A percentile compares a stretch with the other conserved stretches of the same genome.
These are phyloP conservation scores for Clepsis dumicolana DNA, from an alignment of 2,888 invertebrate species.

Conservation along the genomic window DNA sequence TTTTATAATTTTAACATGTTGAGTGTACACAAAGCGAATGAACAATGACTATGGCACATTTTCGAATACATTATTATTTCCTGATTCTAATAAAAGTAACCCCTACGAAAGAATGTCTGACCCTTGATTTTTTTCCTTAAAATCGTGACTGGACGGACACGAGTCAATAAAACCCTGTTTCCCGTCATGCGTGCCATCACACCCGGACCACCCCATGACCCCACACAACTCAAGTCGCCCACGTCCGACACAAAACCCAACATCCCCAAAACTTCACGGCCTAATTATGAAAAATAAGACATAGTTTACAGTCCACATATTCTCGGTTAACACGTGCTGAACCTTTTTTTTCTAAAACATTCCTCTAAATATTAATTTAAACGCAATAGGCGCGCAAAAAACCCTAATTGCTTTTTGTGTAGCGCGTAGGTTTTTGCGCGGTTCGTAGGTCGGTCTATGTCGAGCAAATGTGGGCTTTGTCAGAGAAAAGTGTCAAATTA, in stretches of 20 bases:
- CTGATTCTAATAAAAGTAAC: conserved; percentile 11
- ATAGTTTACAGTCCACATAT: conserved; percentile 75
- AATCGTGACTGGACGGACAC: conserved; percentile 39
- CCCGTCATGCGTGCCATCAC: conserved; percentile 47
- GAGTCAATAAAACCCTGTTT: conserved; percentile 42
- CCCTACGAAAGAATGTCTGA: conserved; percentile 19
- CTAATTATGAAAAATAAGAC: conserved; percentile 85
- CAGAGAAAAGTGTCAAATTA: conserved; percentile 85
- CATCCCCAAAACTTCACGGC: conserved; percentile 71
- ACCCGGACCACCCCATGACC: conserved; percentile 73
- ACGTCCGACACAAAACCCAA: conserved; percentile 52
- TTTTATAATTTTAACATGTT: conserved; percentile 47
- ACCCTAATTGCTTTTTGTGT: conserved; percentile 83
- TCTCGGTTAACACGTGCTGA: conserved; percentile 81
- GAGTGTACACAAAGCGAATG: conserved; percentile 15
- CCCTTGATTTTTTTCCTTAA: conserved; percentile 4
- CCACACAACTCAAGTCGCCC: conserved; percentile 54
- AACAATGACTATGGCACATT: conserved; percentile 8
- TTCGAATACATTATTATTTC: background rate
- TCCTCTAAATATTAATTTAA: conserved; percentile 82
- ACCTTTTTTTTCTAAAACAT: conserved; percentile 65
- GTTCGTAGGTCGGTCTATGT: conserved; percentile 66
- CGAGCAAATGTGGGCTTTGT: conserved; percentile 84
- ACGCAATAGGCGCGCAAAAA: conserved; percentile 72
- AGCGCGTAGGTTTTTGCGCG: conserved; percentile 73